Conservation (phyloP, 2,797 vertebrate species). For the Cyprinella venusta region DNA sequence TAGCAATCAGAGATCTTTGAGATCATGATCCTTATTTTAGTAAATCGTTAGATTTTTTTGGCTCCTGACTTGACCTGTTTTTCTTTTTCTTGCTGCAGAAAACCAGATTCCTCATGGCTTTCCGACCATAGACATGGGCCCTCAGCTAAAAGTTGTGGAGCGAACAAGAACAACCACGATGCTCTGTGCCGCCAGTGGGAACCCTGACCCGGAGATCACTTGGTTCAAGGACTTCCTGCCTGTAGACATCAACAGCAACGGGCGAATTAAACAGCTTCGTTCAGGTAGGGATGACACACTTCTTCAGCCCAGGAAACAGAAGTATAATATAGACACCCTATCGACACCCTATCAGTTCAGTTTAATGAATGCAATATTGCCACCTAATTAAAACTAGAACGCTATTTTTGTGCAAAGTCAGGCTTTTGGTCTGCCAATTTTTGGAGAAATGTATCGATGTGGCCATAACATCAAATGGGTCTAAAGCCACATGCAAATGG, state of each 20-base stretch:
- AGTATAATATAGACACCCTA: neutral
- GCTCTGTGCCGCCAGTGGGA: constrained; percentile 94
- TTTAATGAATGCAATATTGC: constrained; percentile 8
- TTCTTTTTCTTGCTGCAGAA: constrained; percentile 76
- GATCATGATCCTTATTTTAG: constrained; percentile 9
- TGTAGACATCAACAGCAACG: constrained; percentile 92
- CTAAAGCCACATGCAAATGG: constrained; percentile 63
- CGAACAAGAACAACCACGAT: constrained; percentile 93
- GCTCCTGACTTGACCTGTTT: constrained; percentile 13
- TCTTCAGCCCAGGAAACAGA: neutral
- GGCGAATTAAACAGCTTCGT: constrained; percentile 95
- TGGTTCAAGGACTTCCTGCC: constrained; percentile 99
- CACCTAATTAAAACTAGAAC: neutral
- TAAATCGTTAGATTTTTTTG: constrained; percentile 1
- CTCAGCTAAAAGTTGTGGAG: constrained; percentile 96
- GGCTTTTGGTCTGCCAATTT: constrained; percentile 26
- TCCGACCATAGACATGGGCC: constrained; percentile 95
- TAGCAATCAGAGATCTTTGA: neutral
- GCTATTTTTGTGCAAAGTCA: neutral
- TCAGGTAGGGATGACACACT: constrained; percentile 81
- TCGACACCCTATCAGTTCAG: neutral
- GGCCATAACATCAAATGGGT: constrained; percentile 52
- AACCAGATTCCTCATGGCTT: constrained; percentile 92
- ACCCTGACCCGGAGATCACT: constrained; percentile 95
- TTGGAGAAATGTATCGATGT: constrained; percentile 52